Conservation (phyloP, 2,113 vertebrate genomes). For the Petrocephalus zakoni region DNA sequence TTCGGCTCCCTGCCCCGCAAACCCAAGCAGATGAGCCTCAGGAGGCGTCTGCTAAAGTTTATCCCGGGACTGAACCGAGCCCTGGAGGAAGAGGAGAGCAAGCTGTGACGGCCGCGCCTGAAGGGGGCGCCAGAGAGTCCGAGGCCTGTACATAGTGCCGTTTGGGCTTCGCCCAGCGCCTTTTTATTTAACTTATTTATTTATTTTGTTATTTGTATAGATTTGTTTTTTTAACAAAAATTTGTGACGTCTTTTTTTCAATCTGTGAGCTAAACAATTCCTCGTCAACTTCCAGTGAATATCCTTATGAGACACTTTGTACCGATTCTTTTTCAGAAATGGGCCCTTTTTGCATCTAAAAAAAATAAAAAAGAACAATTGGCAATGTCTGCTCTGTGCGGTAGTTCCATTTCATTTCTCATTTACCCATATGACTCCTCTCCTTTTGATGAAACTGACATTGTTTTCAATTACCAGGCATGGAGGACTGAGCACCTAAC, state of each 20-base stretch:
- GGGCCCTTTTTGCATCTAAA: slow-evolving; percentile 1
- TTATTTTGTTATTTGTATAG: slow-evolving; percentile 22
- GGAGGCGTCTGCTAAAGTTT: slow-evolving; percentile 80
- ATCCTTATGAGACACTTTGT: background rate
- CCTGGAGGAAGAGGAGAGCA: slow-evolving; percentile 93
- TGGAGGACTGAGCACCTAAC: background rate
- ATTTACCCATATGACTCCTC: background rate
- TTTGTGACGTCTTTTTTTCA: background rate
- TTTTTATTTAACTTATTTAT: slow-evolving; percentile 21
- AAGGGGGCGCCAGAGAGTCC: background rate
- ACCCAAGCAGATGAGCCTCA: slow-evolving; percentile 81
- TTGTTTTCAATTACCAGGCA: background rate
- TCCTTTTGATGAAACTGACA: background rate
- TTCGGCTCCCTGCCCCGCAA: slow-evolving; percentile 67
- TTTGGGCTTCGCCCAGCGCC: background rate
- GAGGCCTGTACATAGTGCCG: background rate
- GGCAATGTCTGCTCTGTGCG: background rate
- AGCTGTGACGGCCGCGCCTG: slow-evolving; percentile 62
- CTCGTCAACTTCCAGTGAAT: background rate
- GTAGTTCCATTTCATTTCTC: background rate
- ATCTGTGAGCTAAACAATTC: background rate
- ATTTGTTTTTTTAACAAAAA: background rate
- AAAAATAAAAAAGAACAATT: slow-evolving; percentile 16
- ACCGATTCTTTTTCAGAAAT: background rate
- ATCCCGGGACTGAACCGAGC: slow-evolving; percentile 90